Percentiles rank a stretch among this genome's conserved stretches.
phyloP scores from a whole-genome alignment of 2,797 vertebrate genomes.

The Hyperoplus immaculatus region DNA sequence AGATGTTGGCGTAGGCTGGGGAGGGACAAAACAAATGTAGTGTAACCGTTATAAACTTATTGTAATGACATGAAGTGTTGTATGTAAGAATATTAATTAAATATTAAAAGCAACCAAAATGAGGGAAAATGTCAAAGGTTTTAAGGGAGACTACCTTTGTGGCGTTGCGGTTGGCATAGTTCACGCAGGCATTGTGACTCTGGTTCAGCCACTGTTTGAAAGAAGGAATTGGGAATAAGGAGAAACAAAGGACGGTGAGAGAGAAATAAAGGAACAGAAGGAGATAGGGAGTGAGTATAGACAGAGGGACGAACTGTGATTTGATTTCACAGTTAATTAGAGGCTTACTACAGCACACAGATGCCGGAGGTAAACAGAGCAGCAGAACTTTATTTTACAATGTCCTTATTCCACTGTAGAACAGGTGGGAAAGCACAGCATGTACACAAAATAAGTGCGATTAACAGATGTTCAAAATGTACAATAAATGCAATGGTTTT shows the following conservation, averaged over 20 bases:
- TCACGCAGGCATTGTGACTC: constrained; percentile 97
- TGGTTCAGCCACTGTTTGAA: constrained; percentile 94
- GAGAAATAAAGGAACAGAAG: background rate
- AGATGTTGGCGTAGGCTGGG: constrained; percentile 93
- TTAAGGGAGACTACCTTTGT: constrained; percentile 86
- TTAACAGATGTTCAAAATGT: constrained; percentile 44
- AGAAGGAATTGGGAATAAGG: constrained; percentile 11
- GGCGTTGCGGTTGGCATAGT: constrained; percentile 97
- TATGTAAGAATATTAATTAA: no score
- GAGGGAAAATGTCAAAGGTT: background rate
- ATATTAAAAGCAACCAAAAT: background rate
- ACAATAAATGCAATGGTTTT: constrained; percentile 59
- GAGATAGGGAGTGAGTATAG: background rate
- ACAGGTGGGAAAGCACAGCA: constrained; percentile 8
- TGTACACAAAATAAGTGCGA: background rate
- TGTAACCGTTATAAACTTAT: background rate
- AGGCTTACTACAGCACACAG: background rate
- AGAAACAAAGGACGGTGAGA: background rate
- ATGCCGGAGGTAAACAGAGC: constrained; percentile 5
- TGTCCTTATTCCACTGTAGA: background rate
- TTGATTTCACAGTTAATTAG: background rate
- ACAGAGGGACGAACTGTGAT: background rate
- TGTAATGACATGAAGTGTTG: background rate
- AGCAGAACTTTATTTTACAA: constrained; percentile 20
- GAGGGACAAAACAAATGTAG: constrained; percentile 8